A percentile compares a stretch with the other conserved stretches of the same genome.
Conservation (phyloP, 2,113 vertebrate genomes). For the Oncorhynchus keta region DNA sequence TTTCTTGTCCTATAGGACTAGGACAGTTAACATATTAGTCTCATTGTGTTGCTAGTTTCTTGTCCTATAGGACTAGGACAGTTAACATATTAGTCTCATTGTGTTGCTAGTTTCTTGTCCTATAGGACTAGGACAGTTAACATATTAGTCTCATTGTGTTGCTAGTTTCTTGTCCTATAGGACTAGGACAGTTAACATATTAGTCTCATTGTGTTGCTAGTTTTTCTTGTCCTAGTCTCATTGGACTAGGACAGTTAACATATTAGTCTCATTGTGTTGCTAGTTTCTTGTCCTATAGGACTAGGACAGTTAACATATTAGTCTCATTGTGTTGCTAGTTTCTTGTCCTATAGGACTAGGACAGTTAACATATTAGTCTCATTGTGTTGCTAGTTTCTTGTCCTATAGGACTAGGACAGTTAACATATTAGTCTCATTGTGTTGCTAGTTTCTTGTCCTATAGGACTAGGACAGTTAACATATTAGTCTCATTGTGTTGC, state of each 20-base stretch:
- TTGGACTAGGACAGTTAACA: no score
- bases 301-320: neutral
- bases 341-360: neutral
- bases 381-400: no score
- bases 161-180: no score
- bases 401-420: neutral
- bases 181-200: no score
- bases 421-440: neutral
- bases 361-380: neutral
- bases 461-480: no score
- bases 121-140: neutral
- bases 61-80: neutral
- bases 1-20: constrained; percentile 13
- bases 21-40: neutral
- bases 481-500: no score
- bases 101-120: no score
- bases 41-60: no score
- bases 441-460: no score
- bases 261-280: no score
- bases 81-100: neutral
- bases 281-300: neutral
- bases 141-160: neutral
- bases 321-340: no score
- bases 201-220: no score
- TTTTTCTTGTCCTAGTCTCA: constrained; percentile 13